Evolutionary conservation across 2,888 invertebrate genomes (phyloP), one percentile per base, ranked within the genome.

Genomic region (Sesia apiformis): DNA sequence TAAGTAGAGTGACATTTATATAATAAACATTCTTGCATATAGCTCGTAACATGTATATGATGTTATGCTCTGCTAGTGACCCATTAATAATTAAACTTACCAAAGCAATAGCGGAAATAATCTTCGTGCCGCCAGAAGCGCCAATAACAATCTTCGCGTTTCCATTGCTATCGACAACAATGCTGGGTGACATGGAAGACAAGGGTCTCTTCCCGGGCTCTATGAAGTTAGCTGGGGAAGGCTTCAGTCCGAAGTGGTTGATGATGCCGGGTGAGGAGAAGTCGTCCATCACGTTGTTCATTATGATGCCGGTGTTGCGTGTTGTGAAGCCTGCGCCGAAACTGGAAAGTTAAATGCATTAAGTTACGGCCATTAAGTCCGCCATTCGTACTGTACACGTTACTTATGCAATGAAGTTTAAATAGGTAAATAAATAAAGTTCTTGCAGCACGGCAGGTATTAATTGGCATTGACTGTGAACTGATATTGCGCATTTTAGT

Each of bases 221-320:
- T 61, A 97, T 94, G 69, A 92, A 94, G 84, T 98, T 98, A 5
- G 93, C 93, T 0, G 94, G 93, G 0, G 96, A 95, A 0, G 96
- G 95, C 52, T 94, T 93, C 6, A 96, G 63, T 2, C 91, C 93
- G 74, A 94, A 96, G 58, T 85, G 92, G 70, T 94, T 94, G 0
- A 90, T 87, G 57, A 93, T 91, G 39, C 93, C 92, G 0, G 95
- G 94, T 0, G 94, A 92, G 0, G 97, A 95, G 79, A 98, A 99
- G 74, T 98, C 98, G 64, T 97, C 97, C 96, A 99, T 98, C 59
- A 96, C 96, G 75, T 97, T 95, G 80, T 98, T 99, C 79, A 97
- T 94, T n/a, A 98, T 89, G 38, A 99, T 95, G 0, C 98, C 98
- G 0, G 97, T 96, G 54, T 92, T 92, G 39, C 84, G 83, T 0